These are phyloP conservation scores for Nematolebias whitei DNA, from an alignment of 2,113 vertebrate species.

Conservation along the genomic window DNA sequence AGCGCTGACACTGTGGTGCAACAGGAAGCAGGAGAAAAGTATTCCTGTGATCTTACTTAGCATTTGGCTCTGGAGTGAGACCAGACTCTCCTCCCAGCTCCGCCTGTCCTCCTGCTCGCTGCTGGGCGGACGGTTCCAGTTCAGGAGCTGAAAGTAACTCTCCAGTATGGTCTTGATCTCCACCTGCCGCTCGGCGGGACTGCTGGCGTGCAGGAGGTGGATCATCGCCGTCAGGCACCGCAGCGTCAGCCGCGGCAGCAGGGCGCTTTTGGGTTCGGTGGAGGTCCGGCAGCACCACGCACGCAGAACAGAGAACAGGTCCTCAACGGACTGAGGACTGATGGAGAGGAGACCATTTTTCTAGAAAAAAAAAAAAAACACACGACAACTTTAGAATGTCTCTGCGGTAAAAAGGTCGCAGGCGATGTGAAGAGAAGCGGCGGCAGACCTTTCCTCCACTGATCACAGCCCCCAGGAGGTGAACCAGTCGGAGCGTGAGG, in stretches of 20 bases:
- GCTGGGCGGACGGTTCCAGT: constrained; percentile 82
- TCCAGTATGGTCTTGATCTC: constrained; percentile 87
- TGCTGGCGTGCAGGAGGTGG: constrained; percentile 89
- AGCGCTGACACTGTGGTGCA: too few species aligned
- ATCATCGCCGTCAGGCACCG: constrained; percentile 85
- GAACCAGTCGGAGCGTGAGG: constrained; percentile 84
- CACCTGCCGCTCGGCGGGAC: constrained; percentile 79
- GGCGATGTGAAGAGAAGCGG: constrained; percentile 7
- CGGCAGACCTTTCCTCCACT: constrained; percentile 88
- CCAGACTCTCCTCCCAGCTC: constrained; percentile 82
- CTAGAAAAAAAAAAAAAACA: constrained; percentile 68
- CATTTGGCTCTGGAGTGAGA: constrained; percentile 88
- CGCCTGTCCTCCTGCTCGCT: constrained; percentile 38
- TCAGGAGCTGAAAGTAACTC: constrained; percentile 90
- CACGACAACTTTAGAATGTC: background rate
- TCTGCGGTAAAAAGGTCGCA: background rate
- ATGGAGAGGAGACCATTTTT: constrained; percentile 87
- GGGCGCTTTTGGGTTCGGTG: constrained; percentile 40
- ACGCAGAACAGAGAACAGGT: constrained; percentile 85
- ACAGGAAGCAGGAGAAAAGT: too few species aligned
- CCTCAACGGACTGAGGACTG: constrained; percentile 81
- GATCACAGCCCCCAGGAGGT: constrained; percentile 89
- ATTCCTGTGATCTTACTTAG: constrained; percentile 91
- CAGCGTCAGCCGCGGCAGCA: constrained; percentile 75
- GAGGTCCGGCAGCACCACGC: constrained; percentile 68